Percentiles rank a stretch among this genome's conserved stretches.
Evolutionary conservation across 2,888 invertebrate species (phyloP).

Genomic region (Epiblema foenella): DNA sequence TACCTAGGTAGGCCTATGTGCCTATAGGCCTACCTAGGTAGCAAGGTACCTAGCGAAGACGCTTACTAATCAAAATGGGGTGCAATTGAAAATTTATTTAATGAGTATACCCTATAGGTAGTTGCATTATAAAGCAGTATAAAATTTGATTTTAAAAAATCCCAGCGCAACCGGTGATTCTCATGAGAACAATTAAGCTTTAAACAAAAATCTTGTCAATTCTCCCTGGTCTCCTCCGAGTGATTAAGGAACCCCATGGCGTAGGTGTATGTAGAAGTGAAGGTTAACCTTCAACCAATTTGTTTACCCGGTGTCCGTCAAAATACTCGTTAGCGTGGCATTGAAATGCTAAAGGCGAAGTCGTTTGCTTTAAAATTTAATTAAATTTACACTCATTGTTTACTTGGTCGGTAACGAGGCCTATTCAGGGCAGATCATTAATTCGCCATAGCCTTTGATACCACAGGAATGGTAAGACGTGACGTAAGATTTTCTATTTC

Average conservation of each 20-base stretch:
- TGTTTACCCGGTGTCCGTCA: constrained; percentile 41
- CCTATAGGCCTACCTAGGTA: too few species aligned
- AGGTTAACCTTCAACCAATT: constrained; percentile 18
- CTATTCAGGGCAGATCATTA: constrained; percentile 48
- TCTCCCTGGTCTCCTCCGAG: not conserved
- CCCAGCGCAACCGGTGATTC: not conserved
- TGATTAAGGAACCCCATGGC: not conserved
- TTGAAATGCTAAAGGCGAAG: constrained; percentile 70
- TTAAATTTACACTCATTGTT: constrained; percentile 70
- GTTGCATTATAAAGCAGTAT: too few species aligned
- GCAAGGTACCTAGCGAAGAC: too few species aligned
- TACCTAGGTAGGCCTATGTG: too few species aligned
- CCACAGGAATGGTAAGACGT: constrained; percentile 1
- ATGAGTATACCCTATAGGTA: too few species aligned
- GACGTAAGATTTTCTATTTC: constrained; percentile 12
- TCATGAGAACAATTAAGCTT: not conserved
- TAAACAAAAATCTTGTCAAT: not conserved
- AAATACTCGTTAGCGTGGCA: constrained; percentile 51
- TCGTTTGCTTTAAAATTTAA: constrained; percentile 77
- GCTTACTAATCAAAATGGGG: too few species aligned
- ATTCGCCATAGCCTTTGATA: constrained; percentile 47
- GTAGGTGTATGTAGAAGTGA: constrained; percentile 18
- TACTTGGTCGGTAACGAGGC: constrained; percentile 64
- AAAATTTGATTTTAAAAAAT: too few species aligned
- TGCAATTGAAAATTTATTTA: too few species aligned